Conservation (phyloP, 2,113 vertebrate genomes). For the Dolichallabes microphthalmus region DNA sequence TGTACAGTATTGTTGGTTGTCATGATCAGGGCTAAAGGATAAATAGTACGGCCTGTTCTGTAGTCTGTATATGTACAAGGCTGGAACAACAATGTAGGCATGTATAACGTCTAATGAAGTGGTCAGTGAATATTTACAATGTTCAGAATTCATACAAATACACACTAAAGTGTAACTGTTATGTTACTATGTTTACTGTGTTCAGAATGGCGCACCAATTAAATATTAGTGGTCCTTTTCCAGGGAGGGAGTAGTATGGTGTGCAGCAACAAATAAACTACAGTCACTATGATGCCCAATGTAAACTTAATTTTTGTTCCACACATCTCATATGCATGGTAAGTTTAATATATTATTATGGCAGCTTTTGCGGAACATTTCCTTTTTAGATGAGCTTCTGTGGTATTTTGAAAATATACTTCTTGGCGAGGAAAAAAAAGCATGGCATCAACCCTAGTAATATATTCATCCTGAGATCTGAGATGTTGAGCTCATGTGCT, state of each 20-base stretch:
- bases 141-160: not conserved
- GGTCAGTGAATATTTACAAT: not conserved
- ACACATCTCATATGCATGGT: not conserved
- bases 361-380: not conserved
- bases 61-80: not conserved
- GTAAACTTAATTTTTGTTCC: not conserved
- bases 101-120: not conserved
- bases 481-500: conserved; percentile 17
- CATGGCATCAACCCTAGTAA: not conserved
- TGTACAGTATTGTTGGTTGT: not conserved
- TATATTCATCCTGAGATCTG: conserved; percentile 1
- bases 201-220: not conserved
- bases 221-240: not conserved
- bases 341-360: not conserved
- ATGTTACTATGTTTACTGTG: not conserved
- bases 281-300: not conserved
- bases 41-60: not conserved
- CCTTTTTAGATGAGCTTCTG: not conserved
- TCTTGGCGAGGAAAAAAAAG: not conserved
- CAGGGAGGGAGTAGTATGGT: not conserved
- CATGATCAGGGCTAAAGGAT: not conserved
- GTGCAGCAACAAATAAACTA: not conserved
- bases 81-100: not conserved
- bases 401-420: not conserved
- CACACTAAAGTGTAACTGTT: not conserved